Conservation (phyloP, 2,888 invertebrate species). For the Gastrophysa polygoni region DNA sequence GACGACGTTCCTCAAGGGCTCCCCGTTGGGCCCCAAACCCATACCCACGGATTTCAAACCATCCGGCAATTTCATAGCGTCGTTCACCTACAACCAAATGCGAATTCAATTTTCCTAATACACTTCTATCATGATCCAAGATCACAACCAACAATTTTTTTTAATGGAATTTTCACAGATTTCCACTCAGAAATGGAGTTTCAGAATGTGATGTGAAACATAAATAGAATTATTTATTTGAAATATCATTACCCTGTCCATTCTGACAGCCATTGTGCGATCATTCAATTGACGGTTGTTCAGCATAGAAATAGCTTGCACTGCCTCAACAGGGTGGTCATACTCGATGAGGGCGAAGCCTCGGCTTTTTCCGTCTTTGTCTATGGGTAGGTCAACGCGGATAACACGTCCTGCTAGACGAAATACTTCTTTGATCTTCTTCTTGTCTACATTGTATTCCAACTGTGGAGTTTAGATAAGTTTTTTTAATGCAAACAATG, state of each 20-base stretch:
- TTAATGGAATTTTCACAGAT: too few species aligned
- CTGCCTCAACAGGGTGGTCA: conserved; percentile 98
- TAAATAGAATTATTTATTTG: too few species aligned
- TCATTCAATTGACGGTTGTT: conserved; percentile 94
- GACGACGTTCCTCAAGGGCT: conserved; percentile 85
- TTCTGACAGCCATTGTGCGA: conserved; percentile 90
- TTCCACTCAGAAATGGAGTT: too few species aligned
- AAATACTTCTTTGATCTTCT: conserved; percentile 32
- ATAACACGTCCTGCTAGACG: conserved; percentile 88
- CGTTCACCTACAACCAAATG: conserved; percentile 59
- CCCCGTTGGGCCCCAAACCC: conserved; percentile 92
- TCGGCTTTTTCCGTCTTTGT: conserved; percentile 95
- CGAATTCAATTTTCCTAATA: too few species aligned
- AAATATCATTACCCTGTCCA: conserved; percentile 72
- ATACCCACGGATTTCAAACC: conserved; percentile 92
- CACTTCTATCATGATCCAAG: too few species aligned
- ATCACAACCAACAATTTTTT: too few species aligned
- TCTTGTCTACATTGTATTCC: conserved; percentile 32
- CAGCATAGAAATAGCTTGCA: conserved; percentile 97
- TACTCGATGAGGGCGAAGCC: conserved; percentile 96
- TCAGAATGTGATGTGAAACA: too few species aligned
- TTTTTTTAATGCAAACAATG: not conserved
- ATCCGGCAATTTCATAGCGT: conserved; percentile 80
- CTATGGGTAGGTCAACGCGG: conserved; percentile 87
- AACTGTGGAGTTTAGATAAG: too few species aligned